Conservation (phyloP, 1,140 invertebrate species). For the Magallana gigas region DNA sequence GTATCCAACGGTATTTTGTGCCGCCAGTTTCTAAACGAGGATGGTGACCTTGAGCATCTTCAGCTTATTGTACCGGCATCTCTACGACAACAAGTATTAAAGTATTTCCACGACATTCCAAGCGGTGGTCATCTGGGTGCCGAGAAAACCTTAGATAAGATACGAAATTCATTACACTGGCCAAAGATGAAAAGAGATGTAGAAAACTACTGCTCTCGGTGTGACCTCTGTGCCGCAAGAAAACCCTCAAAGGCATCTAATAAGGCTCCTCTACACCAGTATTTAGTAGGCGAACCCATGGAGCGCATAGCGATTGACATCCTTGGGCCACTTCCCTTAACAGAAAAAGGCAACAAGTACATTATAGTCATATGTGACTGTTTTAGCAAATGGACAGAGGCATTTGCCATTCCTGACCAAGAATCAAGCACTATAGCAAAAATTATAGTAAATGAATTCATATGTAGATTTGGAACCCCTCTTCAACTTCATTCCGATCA, state of each 20-base stretch:
- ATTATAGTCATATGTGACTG: conserved; percentile 39
- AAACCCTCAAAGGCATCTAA: not conserved
- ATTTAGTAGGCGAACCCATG: not conserved
- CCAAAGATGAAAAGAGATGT: not conserved
- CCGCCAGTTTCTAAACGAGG: not conserved
- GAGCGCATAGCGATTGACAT: conserved; percentile 43
- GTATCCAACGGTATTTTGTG: not conserved
- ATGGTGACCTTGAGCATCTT: not conserved
- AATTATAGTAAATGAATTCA: conserved; percentile 32
- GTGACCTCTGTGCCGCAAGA: not conserved
- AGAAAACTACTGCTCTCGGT: conserved; percentile 15
- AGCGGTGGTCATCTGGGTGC: not conserved
- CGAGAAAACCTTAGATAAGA: not conserved
- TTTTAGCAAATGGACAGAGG: conserved; percentile 40
- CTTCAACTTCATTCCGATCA: no score
- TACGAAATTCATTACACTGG: not conserved
- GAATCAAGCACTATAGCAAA: conserved; percentile 7
- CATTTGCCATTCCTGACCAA: not conserved
- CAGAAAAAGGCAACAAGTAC: conserved; percentile 20
- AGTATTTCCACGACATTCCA: not conserved
- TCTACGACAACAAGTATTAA: not conserved
- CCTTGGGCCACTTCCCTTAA: conserved; percentile 10
- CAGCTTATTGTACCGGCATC: not conserved
- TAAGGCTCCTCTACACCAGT: conserved; percentile 8
- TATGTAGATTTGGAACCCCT: no score